phyloP scores from a whole-genome alignment of 2,888 invertebrate species.

The Drepanosiphum platanoidis region DNA sequence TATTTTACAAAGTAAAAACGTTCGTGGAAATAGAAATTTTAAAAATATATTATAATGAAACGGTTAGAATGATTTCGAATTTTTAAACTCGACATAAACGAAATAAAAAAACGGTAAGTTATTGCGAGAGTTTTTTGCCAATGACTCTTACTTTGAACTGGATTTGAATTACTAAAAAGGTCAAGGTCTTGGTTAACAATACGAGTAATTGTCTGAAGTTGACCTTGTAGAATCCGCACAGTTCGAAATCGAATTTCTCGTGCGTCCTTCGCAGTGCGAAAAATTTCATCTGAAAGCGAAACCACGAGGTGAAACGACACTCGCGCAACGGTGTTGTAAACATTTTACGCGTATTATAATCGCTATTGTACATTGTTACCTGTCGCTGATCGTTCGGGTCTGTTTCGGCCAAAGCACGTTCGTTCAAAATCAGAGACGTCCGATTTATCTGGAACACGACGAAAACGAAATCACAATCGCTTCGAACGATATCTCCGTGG shows the following conservation, averaged over 20 bases:
- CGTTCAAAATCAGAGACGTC: not conserved
- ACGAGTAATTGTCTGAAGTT: not conserved
- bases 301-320: too few relatives aligned
- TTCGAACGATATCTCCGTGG: not conserved
- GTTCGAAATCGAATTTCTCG: not conserved
- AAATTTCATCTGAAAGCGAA: not conserved
- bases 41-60: too few relatives aligned
- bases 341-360: too few relatives aligned
- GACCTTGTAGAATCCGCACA: not conserved
- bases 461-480: not conserved
- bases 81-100: too few relatives aligned
- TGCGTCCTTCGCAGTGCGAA: not conserved
- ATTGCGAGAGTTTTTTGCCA: not conserved
- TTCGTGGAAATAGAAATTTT: too few relatives aligned
- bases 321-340: too few relatives aligned
- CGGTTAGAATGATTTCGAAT: too few relatives aligned
- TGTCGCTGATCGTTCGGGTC: not conserved
- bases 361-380: too few relatives aligned
- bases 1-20: too few relatives aligned
- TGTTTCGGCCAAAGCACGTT: not conserved
- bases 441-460: not conserved
- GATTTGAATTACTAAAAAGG: not conserved
- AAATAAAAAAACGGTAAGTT: too few relatives aligned
- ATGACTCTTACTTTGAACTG: not conserved
- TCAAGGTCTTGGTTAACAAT: not conserved